A percentile compares a stretch with the other conserved stretches of the same genome.
Evolutionary conservation across 2,113 vertebrate species (phyloP).

Genomic region (Stictonetta naevosa): DNA sequence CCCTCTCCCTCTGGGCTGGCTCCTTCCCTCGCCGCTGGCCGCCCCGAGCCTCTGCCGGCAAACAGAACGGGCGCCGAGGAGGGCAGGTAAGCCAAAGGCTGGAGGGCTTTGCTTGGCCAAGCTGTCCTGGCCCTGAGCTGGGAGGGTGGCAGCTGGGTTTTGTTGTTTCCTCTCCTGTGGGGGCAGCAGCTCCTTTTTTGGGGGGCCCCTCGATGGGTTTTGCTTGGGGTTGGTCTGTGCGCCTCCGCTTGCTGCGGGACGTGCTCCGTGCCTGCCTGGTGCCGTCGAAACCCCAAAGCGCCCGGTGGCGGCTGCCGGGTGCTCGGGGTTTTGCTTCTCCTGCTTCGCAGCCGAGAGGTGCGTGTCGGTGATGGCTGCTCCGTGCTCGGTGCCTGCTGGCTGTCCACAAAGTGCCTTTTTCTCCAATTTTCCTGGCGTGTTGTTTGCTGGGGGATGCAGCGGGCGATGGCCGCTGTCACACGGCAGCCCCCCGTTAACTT

Average conservation of each 20-base stretch:
- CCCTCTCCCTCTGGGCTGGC: neutral
- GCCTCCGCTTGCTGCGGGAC: neutral
- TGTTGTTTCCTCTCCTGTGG: neutral
- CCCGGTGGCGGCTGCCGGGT: accelerated
- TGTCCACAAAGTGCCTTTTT: neutral
- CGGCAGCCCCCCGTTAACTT: neutral
- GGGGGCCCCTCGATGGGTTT: neutral
- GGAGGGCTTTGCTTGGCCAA: neutral
- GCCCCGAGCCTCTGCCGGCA: no score
- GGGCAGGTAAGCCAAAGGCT: neutral
- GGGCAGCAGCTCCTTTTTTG: neutral
- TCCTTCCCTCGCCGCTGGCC: no score
- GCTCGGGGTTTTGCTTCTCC: neutral
- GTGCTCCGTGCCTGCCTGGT: neutral
- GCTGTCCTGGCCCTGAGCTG: accelerated
- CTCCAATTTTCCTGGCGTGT: neutral
- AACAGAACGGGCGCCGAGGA: neutral
- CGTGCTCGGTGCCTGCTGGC: neutral
- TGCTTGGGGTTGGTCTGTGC: neutral
- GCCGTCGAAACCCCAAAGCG: neutral
- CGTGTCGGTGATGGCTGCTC: neutral
- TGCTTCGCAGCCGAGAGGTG: accelerated
- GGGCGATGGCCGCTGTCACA: neutral
- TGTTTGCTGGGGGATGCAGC: neutral
- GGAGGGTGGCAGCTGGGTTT: neutral